Percentiles rank a stretch among this genome's conserved stretches.
Conservation (phyloP, 2,797 vertebrate genomes). For the Myotis daubentonii region DNA sequence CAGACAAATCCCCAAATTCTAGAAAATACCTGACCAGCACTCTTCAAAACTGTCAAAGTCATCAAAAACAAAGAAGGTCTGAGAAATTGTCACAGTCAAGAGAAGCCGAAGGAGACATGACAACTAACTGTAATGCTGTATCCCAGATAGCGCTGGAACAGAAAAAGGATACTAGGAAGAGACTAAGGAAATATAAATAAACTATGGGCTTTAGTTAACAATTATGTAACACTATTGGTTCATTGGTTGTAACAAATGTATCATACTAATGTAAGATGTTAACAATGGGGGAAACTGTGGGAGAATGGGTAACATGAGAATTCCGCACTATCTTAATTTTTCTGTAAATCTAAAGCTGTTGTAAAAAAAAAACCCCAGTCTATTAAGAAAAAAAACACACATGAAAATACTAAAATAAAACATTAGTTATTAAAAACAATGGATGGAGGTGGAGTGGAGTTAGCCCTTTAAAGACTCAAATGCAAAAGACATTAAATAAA, state of each 20-base stretch:
- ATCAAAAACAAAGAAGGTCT: neutral
- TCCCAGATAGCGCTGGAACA: neutral
- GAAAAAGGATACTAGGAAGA: neutral
- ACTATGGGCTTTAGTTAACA: neutral
- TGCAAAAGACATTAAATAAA: neutral
- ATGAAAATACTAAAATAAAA: neutral
- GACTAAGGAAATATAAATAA: neutral
- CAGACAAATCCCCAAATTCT: neutral
- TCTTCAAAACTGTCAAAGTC: conserved; percentile 23
- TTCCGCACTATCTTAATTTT: neutral
- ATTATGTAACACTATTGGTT: neutral
- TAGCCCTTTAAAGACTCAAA: conserved; percentile 12
- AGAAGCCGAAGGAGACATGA: neutral
- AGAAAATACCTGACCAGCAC: neutral
- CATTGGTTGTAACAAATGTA: neutral
- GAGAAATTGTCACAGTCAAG: neutral
- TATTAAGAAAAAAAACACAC: neutral
- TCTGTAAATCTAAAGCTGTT: conserved; percentile 50
- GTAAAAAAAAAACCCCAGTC: neutral
- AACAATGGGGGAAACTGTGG: neutral
- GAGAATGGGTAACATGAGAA: neutral
- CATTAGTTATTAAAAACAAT: neutral
- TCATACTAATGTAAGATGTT: neutral
- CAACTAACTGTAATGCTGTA: neutral
- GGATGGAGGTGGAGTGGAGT: neutral